Base-by-base conservation (phyloP, 2,888 invertebrate species). In the Drosophila anomelani region DNA sequence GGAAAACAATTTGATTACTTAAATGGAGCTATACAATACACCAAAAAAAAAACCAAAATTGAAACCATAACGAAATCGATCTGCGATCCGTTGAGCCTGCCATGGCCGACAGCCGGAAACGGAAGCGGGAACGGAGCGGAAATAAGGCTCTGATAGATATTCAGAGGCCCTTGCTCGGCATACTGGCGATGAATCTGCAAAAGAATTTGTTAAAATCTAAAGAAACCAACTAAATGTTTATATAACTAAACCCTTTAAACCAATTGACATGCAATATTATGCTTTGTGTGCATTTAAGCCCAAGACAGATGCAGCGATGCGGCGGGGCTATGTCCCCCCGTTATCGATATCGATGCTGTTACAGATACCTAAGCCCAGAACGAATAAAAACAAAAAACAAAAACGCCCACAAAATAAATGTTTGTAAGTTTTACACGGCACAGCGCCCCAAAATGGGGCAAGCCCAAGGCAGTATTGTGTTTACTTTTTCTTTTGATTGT, bases 401-500 rank as follows among this genome's bases (percentile, higher is more conserved):
- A 59, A 56, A 58, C 66, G 67, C 57, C 77, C 82, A 80, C 85
- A 68, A 54, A 69, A 67, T 62, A 61, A 70, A 69, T 80, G 87
- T 84, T 83, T 86, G 81, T 76, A 86, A 86, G 79, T 86, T 86
- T 83, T 75, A 83, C 84, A 83, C 72, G 77, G 79, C 85, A 79
- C 81, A 77, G 67, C 68, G 68, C 59, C 69, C 74, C 68, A 66
- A 60, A 77, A 67, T 56, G 78, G 76, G 83, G 70, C 76, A 74
- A 74, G 88, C 83, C 80, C 80, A 76, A 85, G 82, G 79, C 85
- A 84, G 88, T 88, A 85, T 87, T 85, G 87, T 81, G 81, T 85
- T 77, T 58, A 55, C 59, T 34, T 75, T 66, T 75, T 62, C 67
- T 47, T 53, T 77, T 85, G 43, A 59, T 74, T 74, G 36, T 59